These are phyloP conservation scores for Luidia sarsii DNA, from an alignment of 53 echinoderm and acorn worm species.

Conservation along the genomic window DNA sequence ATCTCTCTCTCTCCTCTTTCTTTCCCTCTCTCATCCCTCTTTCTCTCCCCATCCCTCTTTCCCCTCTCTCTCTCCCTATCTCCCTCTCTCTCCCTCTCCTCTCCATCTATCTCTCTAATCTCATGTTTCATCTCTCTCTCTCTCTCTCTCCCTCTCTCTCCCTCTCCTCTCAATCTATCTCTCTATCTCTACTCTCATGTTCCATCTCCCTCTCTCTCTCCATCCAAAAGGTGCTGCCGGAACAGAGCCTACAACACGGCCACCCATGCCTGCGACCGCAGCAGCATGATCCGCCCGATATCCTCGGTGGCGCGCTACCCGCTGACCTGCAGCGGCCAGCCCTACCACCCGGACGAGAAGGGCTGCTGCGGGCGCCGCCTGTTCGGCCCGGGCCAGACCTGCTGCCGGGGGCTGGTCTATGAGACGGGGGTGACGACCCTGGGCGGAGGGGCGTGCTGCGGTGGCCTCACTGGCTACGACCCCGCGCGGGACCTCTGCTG, in stretches of 20 bases:
- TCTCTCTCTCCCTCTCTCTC: too few species aligned
- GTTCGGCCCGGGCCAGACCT: slow-evolving; percentile 60
- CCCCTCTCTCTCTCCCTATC: too few species aligned
- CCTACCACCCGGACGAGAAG: slow-evolving; percentile 66
- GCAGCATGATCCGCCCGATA: slow-evolving; percentile 26
- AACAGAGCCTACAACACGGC: slow-evolving; percentile 56
- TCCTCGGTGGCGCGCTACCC: slow-evolving; percentile 54
- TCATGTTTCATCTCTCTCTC: too few species aligned
- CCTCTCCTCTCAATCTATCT: too few species aligned
- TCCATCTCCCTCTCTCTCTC: neutral
- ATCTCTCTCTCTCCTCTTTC: too few species aligned
- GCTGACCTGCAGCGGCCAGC: slow-evolving; percentile 57
- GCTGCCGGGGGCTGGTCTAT: slow-evolving; percentile 64
- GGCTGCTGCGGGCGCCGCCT: slow-evolving; percentile 68
- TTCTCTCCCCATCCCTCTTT: too few species aligned
- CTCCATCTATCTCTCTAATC: too few species aligned
- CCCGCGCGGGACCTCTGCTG: slow-evolving; percentile 73
- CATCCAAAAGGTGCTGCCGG: slow-evolving; percentile 68
- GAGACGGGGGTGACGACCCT: slow-evolving; percentile 48
- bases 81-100: too few species aligned
- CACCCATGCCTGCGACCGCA: slow-evolving; percentile 66
- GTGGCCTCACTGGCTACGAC: slow-evolving; percentile 59
- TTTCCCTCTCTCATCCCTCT: too few species aligned
- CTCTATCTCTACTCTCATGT: too few species aligned
- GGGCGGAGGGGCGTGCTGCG: slow-evolving; percentile 68